These are phyloP conservation scores for Ophthalmolycus amberensis DNA, from an alignment of 2,113 vertebrate species.

Conservation along the genomic window DNA sequence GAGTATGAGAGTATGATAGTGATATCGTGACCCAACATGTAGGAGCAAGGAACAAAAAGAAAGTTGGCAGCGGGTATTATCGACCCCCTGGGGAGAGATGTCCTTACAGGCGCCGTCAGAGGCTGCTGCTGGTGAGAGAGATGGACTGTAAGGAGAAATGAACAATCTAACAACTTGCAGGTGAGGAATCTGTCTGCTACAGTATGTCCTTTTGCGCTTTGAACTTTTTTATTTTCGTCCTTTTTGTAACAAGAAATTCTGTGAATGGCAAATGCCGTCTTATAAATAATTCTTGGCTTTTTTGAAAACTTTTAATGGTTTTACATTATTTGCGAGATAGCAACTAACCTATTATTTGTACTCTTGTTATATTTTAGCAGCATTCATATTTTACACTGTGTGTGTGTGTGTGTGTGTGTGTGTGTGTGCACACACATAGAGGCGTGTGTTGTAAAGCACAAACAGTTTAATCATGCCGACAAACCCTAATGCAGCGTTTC, in stretches of 20 bases:
- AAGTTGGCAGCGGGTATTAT: slow-evolving; percentile 57
- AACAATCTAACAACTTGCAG: slow-evolving; percentile 33
- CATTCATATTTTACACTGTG: slow-evolving; percentile 34
- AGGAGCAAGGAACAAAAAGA: slow-evolving; percentile 44
- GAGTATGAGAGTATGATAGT: neutral
- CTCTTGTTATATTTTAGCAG: slow-evolving; percentile 33
- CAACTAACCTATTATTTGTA: slow-evolving; percentile 42
- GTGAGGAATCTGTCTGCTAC: neutral
- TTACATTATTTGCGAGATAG: slow-evolving; percentile 33
- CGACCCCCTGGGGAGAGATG: slow-evolving; percentile 52
- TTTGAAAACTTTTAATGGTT: slow-evolving; percentile 45
- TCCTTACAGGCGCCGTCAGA: slow-evolving; percentile 50
- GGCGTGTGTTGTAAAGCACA: slow-evolving; percentile 63
- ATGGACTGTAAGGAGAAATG: slow-evolving; percentile 18
- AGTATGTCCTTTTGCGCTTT: slow-evolving; percentile 9
- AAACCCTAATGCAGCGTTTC: slow-evolving; percentile 74
- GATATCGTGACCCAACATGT: slow-evolving; percentile 47
- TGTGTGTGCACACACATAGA: slow-evolving; percentile 1
- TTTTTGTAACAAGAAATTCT: slow-evolving; percentile 4
- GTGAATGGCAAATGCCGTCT: neutral
- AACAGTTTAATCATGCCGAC: slow-evolving; percentile 79
- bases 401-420: slow-evolving; percentile 21
- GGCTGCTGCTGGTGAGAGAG: slow-evolving; percentile 30
- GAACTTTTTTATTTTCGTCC: neutral
- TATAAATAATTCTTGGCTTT: slow-evolving; percentile 13